A percentile compares a stretch with the other conserved stretches of the same genome.
These are phyloP conservation scores for Ramphastos sulfuratus DNA, from an alignment of 2,113 vertebrate genomes.

Conservation along the genomic window DNA sequence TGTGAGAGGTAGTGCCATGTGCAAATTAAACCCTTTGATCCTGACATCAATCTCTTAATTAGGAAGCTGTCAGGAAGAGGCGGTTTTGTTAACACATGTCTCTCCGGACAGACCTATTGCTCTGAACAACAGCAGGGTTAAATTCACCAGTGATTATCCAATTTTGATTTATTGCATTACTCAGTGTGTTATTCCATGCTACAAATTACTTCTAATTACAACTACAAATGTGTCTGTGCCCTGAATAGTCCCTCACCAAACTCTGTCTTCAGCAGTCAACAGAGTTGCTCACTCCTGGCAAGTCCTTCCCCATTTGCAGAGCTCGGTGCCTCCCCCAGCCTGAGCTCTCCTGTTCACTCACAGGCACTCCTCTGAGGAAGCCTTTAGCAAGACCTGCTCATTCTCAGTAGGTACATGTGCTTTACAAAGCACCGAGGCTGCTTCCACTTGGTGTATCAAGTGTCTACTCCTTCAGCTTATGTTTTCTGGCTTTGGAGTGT, in stretches of 20 bases:
- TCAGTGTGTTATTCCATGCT: background rate
- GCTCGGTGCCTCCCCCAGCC: background rate
- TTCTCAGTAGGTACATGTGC: background rate
- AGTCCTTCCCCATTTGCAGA: background rate
- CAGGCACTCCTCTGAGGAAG: background rate
- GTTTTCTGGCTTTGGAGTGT: background rate
- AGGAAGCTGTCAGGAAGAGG: conserved; percentile 17
- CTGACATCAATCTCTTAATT: conserved; percentile 56
- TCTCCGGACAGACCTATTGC: background rate
- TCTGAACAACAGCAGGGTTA: conserved; percentile 19
- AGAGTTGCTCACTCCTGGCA: background rate
- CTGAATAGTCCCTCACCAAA: background rate
- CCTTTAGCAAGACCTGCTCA: background rate
- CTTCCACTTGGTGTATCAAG: background rate
- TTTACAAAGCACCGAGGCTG: background rate
- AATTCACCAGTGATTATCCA: background rate
- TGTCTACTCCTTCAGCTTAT: background rate
- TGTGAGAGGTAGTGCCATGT: background rate
- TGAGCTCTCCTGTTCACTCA: background rate
- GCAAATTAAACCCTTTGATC: conserved; percentile 54
- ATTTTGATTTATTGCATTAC: background rate
- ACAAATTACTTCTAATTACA: background rate
- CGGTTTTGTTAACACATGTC: background rate
- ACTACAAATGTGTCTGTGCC: background rate
- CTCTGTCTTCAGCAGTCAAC: background rate